Conservation (phyloP, 2,113 vertebrate genomes). For the Panurus biarmicus region DNA sequence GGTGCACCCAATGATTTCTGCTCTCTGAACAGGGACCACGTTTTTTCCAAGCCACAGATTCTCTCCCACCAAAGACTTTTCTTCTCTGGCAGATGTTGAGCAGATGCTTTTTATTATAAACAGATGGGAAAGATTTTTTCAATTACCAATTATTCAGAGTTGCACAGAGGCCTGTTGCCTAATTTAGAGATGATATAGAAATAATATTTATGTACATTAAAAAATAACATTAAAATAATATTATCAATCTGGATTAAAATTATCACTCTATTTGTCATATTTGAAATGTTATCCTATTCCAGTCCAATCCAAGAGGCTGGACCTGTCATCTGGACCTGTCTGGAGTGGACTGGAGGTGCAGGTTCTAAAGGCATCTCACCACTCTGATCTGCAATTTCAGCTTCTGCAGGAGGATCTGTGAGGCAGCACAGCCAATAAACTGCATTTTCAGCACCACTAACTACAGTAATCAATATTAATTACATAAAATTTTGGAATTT, state of each 20-base stretch:
- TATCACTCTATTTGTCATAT: neutral
- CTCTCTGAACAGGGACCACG: neutral
- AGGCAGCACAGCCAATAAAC: neutral
- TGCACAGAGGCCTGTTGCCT: constrained; percentile 19
- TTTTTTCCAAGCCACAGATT: neutral
- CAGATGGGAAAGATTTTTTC: constrained; percentile 48
- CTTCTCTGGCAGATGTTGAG: constrained; percentile 57
- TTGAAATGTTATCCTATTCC: neutral
- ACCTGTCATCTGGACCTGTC: neutral
- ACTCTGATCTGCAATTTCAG: neutral
- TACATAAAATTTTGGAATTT: neutral
- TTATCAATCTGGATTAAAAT: neutral
- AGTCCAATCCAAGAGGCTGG: neutral
- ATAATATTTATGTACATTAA: neutral
- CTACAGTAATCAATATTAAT: neutral
- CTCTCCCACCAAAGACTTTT: neutral
- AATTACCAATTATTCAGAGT: constrained; percentile 53
- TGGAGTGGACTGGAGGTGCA: neutral
- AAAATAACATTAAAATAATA: neutral
- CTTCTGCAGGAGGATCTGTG: neutral
- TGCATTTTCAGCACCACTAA: neutral
- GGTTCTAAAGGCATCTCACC: neutral
- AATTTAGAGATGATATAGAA: constrained; percentile 7
- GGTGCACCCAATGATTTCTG: neutral
- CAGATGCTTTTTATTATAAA: constrained; percentile 60